Evolutionary conservation across 2,113 vertebrate species (phyloP), one percentile per base, ranked within the genome.

Genomic region (Bubo blakistoni): DNA sequence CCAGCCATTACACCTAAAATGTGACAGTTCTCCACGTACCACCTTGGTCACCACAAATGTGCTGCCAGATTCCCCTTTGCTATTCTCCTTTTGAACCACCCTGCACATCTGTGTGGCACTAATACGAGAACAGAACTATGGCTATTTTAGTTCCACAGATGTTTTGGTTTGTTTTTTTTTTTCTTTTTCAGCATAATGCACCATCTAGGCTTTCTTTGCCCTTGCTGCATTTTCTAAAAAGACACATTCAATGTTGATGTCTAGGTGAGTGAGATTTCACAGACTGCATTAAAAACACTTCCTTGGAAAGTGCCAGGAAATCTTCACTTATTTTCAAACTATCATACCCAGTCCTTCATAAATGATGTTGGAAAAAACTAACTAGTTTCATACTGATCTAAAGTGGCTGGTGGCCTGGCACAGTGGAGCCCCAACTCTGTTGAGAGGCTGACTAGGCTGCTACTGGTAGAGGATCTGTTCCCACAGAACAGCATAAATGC

Each of bases 1-100:
- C 24, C 30, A 69, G 62, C 10, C 34, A 14, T 36, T 38, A 55
- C 29, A 91, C 27, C 32, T 40, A 40, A 81, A 62, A 91, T 0
- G 1, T 21, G 62, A 22, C 40, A 46, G 26, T 32, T 84, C 20
- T 71, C 8, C 25, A 8, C 0, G 0, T 26, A 36, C 19, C 57
- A 44, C n/a, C 47, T 51, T 12, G 51, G 32, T 76, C 65, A 79
- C 38, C 26, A 71, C 46, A 81, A 15, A 52, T 6, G 10, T 69
- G 44, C 61, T 59, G 51, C 29, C 54, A 74, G 11, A 40, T 77
- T 81, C n/a, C 51, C 40, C 44, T 88, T 44, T 26, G 40, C 32
- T 62, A 5, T 17, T 67, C 63, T 73, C 26, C 16, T 21, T 67
- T 34, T 70, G 44, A 59, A n/a, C 81, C 55, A 44, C 16, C n/a